Evolutionary conservation across 2,888 invertebrate genomes (phyloP), one percentile per base, ranked within the genome.

Genomic region (Lepidocyrtinus sp.): DNA sequence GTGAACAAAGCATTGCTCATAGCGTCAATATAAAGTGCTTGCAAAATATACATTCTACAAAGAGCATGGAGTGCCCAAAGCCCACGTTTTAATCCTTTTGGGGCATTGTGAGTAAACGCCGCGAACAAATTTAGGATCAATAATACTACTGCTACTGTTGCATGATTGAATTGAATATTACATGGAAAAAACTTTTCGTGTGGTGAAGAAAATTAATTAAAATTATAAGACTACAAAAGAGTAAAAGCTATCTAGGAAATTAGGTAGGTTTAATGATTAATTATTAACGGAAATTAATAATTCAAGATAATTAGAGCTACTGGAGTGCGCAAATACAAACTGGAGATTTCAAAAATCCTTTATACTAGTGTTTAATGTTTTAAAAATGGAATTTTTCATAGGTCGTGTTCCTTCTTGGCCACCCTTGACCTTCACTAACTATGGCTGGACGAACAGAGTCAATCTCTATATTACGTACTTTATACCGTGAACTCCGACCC

Each of bases 401-500:
- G n/a, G n/a, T n/a, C n/a, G n/a, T n/a, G 59, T 12, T 17, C 59
- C 19, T 3, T 55, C 3, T 17, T 12, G 59, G 3, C 19, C 3
- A 62, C 2, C 5, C 62, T 3, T 21, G 19, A 36, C 21, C 25
- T 17, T n/a, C n/a, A 65, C 17, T 27, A 69, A 61, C 67, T 50
- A 71, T 61, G 61, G 59, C 68, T 27, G 73, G 46, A 22, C 55
- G 75, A 22, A 17, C 50, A 3, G 77, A 73, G 27, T 71, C 75
- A 0, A 3, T 82, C 5, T 27, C 50, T 1, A 36, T 86, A 7
- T 69, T 86, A 7, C 59, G 85, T 46, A 71, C 71, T 3, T 59
- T 86, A n/a, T 86, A 86, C 74, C 82, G 86, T 3, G 86, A 85
- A 72, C 82, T 86, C 2, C 74, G 84, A 19, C 84, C 83, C 3